Base-by-base conservation (phyloP, 2,113 vertebrate genomes). In the Coturnix japonica region DNA sequence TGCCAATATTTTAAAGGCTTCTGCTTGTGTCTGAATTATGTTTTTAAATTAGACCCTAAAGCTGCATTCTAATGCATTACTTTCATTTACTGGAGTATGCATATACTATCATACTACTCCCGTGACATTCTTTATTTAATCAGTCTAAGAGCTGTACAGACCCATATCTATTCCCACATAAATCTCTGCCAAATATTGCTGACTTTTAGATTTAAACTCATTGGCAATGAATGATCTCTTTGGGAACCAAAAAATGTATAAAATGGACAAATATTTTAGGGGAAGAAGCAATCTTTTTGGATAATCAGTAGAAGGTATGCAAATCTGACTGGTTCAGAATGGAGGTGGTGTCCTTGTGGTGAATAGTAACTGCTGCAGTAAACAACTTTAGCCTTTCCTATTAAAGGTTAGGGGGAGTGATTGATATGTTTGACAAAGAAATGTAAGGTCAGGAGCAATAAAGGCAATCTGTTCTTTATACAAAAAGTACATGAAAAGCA, bases 21-120 rank as follows among this genome's bases (percentile, higher is more conserved):
- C 96, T 95, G 95, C 94, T 91, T 73, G 66, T 78, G 85, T 92
- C 91, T 96, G 93, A 94, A 95, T 97, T 95, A 94, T 90, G 85
- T 96, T 97, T 97, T 95, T 94, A 97, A 97, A 97, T 95, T 92
- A 96, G 95, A 95, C 96, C 96, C 95, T 95, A 81, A 96, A 97
- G 96, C 96, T 91, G 94, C 87, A 77, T 95, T 97, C 95, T 95
- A 95, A 97, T 96, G 95, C 94, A 96, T 88, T 89, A 91, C 81
- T 97, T 97, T 95, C 95, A 90, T 97, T 97, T 95, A 85, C 90
- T 94, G 88, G 91, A 92, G 93, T 70, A 71, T 90, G 93, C 95
- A 85, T 85, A 81, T 86, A 76, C 61, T 79, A 82, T 93, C 94
- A n/a, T 75, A 89, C 79, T 80, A 81, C 89, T 96, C 96, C 96